Percentiles rank a stretch among this genome's conserved stretches.
These are phyloP conservation scores for Synanceia verrucosa DNA, from an alignment of 2,797 vertebrate species.

Conservation along the genomic window DNA sequence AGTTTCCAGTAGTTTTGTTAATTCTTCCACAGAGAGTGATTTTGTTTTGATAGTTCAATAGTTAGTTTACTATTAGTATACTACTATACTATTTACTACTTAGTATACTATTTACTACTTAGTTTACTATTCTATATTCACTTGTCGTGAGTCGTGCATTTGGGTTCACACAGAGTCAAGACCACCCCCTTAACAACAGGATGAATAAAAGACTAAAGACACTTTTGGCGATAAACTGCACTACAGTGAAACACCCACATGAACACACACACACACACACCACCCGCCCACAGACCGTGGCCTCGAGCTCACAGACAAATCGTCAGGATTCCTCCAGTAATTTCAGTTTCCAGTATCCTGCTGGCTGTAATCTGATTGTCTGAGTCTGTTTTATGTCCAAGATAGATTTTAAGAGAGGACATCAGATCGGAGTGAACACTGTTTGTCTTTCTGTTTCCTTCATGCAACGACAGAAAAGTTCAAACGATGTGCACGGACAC, in stretches of 20 bases:
- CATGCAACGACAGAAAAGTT: slow-evolving; percentile 26
- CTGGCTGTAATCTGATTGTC: slow-evolving; percentile 52
- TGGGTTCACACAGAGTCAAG: too few relatives aligned
- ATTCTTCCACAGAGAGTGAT: too few relatives aligned
- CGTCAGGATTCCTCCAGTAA: slow-evolving; percentile 42
- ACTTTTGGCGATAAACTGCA: not conserved
- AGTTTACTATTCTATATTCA: too few relatives aligned
- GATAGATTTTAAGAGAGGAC: slow-evolving; percentile 52
- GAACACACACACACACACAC: slow-evolving; percentile 16
- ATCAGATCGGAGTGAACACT: slow-evolving; percentile 57
- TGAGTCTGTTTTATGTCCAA: slow-evolving; percentile 64
- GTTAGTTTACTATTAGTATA: too few relatives aligned
- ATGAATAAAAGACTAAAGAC: not conserved
- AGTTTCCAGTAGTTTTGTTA: too few relatives aligned
- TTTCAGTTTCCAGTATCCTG: slow-evolving; percentile 57
- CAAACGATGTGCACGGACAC: slow-evolving; percentile 11
- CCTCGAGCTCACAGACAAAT: slow-evolving; percentile 16
- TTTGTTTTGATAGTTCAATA: too few relatives aligned
- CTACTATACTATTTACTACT: too few relatives aligned
- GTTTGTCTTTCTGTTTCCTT: slow-evolving; percentile 66
- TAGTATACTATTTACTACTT: too few relatives aligned
- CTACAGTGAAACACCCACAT: slow-evolving; percentile 1
- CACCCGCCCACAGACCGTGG: not conserved
- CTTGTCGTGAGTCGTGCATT: too few relatives aligned
- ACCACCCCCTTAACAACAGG: too few relatives aligned